Evolutionary conservation across 2,113 vertebrate genomes (phyloP), one percentile per base, ranked within the genome.

Genomic region (Hyperoodon ampullatus): DNA sequence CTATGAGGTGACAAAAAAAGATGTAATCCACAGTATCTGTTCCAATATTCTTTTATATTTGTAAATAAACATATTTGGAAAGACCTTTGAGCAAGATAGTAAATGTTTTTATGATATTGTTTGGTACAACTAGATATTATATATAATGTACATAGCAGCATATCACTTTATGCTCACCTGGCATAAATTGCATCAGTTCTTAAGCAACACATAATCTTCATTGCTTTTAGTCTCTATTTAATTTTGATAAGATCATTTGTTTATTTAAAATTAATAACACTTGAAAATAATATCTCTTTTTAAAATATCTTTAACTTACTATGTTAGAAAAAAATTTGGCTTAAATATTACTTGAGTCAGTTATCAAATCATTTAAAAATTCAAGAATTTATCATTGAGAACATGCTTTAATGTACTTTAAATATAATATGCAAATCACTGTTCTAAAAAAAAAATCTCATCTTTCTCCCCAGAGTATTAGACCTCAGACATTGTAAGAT

Each of bases 311-410:
- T 96, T 16, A 44, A n/a, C 65, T 28, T 85, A 58, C 6, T 91
- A 13, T 26, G 6, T 75, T 77, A 33, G 53, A 84, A 75, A 47
- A 86, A 81, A 66, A 78, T 68, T 94, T 53, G 39, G 7, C 6
- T 93, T 94, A 83, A 84, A 55, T n/a, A 28, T 81, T 21, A 44
- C 30, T 88, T 88, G 39, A 82, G 6, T 82, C n/a, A 58, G 78
- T 95, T 87, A 72, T 39, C 26, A 85, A 82, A 72, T 80, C 24
- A 75, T 86, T 95, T 63, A 77, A 60, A 92, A 77, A 47, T 44
- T 70, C 14, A 78, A 35, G 33, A 84, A 14, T 92, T 47, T 61
- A 89, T 70, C 74, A 88, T 83, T 87, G 11, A 84, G n/a, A 82
- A 74, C 30, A 16, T 33, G 12, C 24, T 53, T 91, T 88, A 42